phyloP scores from a whole-genome alignment of 1,140 invertebrate genomes.

The Microplitis mediator region DNA sequence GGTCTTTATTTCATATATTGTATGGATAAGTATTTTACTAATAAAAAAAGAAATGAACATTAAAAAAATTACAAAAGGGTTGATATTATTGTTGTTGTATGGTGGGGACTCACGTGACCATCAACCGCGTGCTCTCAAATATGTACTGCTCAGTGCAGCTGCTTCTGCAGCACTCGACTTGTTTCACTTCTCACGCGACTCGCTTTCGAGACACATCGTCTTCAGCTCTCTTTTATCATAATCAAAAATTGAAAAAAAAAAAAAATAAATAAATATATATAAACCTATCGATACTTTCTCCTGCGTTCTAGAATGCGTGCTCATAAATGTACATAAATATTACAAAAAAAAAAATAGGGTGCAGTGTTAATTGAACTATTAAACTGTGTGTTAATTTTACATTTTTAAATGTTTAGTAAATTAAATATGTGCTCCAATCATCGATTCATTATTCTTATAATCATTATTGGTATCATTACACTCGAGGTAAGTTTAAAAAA shows the following conservation, averaged over 20 bases:
- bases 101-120: constrained; percentile 18
- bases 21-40: background rate
- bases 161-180: constrained; percentile 24
- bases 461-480: background rate
- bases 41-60: background rate
- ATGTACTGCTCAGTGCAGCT: constrained; percentile 18
- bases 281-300: background rate
- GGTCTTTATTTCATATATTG: no score
- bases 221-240: background rate
- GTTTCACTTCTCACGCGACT: constrained; percentile 29
- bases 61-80: background rate
- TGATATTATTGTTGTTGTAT: background rate
- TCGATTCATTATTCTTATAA: no score
- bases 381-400: no score
- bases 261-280: background rate
- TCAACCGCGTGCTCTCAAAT: constrained; percentile 22
- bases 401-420: no score
- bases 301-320: no score
- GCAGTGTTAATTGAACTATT: no score
- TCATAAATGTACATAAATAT: no score
- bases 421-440: no score
- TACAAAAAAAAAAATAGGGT: no score
- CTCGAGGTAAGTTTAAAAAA: background rate
- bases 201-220: constrained; percentile 26
- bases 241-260: background rate